Evolutionary conservation across 1,140 invertebrate genomes (phyloP), one percentile per base, ranked within the genome.

Genomic region (Neuroterus valhalla): DNA sequence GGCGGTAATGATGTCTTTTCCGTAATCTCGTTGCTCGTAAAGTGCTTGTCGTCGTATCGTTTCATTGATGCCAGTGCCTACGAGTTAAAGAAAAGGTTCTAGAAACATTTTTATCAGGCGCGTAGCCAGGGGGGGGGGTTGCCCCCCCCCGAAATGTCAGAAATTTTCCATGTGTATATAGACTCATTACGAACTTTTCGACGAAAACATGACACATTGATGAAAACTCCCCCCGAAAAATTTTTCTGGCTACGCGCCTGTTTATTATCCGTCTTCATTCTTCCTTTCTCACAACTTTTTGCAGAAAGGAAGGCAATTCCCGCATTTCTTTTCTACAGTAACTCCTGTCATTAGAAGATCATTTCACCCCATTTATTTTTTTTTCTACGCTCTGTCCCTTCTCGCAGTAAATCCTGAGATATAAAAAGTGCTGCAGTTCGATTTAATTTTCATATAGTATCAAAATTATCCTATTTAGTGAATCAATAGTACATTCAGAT

Each of bases 11-110:
- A 86, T 67, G 92, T 91, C 75, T 91, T 92, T 77, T 94, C 93
- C 66, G 91, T 89, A 12, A 94, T 92, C 79, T 95, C 94, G 86
- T 95, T 95, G 83, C 92, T 93, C 73, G 93, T 92, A 46, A 93
- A 86, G 81, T 92, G 90, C 83, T 93, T 91, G 75, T 93, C 92
- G 80, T 95, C 94, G 79, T 94, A 94, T 74, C 93, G 23, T 31
- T 62, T 62, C 55, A 62, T 62, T 31, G 55, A 62, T 31, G 55
- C 55, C 12, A 62, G 55, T 62, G 23, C 55, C 55, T 62, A 14
- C 8, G 31, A 62, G 8, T 50, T 17, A 50, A 62, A n/a, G 21
- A 62, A 62, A 62, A n/a, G 26, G 21, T 62, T 31, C 31, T 8
- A 38, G 31, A 11, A 26, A n/a, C n/a, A n/a, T n/a, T n/a, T n/a